Conservation (phyloP, 1,140 invertebrate genomes). For the Macrostomum lignano region DNA sequence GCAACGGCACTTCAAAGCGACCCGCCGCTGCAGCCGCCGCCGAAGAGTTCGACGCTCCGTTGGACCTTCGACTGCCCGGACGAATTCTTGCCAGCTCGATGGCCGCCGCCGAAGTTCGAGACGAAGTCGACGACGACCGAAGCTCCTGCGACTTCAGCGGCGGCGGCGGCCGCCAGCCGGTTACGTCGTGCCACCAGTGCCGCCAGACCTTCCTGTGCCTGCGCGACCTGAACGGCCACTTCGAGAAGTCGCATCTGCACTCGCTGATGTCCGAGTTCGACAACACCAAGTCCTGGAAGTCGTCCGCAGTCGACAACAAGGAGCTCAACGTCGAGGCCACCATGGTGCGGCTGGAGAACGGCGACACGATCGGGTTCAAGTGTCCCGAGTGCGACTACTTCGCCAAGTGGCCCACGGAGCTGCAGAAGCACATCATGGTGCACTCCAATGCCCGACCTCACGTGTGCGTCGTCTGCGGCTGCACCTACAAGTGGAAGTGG, state of each 20-base stretch:
- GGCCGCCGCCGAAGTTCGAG: no score
- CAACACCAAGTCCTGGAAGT: conserved; percentile 1
- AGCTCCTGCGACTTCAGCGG: no score
- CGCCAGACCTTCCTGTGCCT: not conserved
- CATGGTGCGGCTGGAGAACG: no score
- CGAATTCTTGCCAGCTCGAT: no score
- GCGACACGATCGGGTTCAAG: conserved; percentile 10
- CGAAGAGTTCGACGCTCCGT: no score
- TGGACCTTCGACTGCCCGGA: no score
- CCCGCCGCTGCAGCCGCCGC: no score
- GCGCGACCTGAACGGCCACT: not conserved
- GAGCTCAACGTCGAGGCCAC: no score
- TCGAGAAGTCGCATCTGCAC: not conserved
- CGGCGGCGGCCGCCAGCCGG: conserved; percentile 1
- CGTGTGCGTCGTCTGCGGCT: conserved; percentile 24
- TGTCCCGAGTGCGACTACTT: conserved; percentile 21
- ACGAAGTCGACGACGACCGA: no score
- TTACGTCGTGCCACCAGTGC: not conserved
- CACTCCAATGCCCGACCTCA: conserved; percentile 22
- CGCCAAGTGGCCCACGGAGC: conserved; percentile 25
- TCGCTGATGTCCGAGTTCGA: not conserved
- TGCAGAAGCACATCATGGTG: conserved; percentile 23
- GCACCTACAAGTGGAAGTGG: conserved; percentile 27
- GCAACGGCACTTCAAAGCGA: no score
- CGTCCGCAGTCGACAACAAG: conserved; percentile 1